Conservation (phyloP, 2,113 vertebrate species). For the Indicator maculatus region DNA sequence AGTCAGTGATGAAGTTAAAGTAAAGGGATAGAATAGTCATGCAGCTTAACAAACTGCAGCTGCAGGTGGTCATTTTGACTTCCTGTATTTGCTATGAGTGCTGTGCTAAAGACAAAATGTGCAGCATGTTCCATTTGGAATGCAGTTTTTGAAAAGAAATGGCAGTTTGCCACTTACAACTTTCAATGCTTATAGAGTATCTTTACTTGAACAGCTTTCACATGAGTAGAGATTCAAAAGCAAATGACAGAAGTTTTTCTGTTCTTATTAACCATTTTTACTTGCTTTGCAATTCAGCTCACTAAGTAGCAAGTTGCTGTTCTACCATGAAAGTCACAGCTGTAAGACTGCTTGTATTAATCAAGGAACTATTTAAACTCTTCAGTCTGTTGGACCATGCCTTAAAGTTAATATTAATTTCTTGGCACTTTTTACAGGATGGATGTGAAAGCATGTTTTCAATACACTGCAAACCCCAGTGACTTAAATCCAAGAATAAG, state of each 20-base stretch:
- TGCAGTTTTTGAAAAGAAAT: not conserved
- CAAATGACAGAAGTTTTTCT: not conserved
- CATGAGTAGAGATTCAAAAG: not conserved
- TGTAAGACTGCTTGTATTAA: not conserved
- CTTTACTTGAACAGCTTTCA: not conserved
- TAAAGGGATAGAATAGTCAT: not conserved
- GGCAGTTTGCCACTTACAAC: not conserved
- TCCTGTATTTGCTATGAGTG: not conserved
- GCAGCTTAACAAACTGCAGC: not conserved
- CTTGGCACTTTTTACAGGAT: conserved; percentile 80
- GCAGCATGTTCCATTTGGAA: not conserved
- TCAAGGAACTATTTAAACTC: not conserved
- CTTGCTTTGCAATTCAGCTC: not conserved
- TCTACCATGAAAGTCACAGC: not conserved
- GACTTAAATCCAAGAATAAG: conserved; percentile 86
- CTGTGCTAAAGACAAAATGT: not conserved
- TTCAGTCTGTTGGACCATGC: not conserved
- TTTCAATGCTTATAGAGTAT: not conserved
- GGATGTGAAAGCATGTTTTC: conserved; percentile 87
- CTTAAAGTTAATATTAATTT: conserved; percentile 24
- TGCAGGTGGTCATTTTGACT: not conserved
- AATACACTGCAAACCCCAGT: conserved; percentile 84
- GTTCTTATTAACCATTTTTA: not conserved
- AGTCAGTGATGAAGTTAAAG: not conserved
- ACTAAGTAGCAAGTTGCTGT: not conserved